A percentile compares a stretch with the other conserved stretches of the same genome.
Evolutionary conservation across 64 coral and sea anemone genomes (phyloP).

Genomic region (Porites lutea): DNA sequence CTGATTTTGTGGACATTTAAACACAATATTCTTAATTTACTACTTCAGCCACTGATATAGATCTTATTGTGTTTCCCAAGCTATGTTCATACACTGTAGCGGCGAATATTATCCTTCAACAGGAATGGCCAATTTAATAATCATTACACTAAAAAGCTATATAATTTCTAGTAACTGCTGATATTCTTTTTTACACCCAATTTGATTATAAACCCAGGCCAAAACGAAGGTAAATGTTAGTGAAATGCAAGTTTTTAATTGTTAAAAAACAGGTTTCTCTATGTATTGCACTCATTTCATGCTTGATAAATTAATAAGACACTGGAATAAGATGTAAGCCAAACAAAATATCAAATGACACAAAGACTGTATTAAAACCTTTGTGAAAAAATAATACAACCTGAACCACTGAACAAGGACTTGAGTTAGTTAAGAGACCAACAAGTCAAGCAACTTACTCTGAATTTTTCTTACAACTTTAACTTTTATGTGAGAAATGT

Average conservation of each 20-base stretch:
- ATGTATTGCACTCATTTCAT: neutral
- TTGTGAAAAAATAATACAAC: too few relatives aligned
- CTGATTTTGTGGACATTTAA: neutral
- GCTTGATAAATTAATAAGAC: neutral
- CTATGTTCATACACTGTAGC: neutral
- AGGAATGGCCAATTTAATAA: neutral
- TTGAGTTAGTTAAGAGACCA: neutral
- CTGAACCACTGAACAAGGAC: too few relatives aligned
- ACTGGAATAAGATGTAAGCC: neutral
- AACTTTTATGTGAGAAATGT: neutral
- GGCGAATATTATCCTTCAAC: neutral
- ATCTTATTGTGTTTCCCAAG: neutral
- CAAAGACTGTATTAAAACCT: too few relatives aligned
- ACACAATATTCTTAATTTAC: conserved; percentile 2
- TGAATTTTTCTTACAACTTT: neutral
- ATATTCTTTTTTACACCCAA: neutral
- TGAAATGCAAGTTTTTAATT: neutral
- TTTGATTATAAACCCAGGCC: conserved; percentile 1
- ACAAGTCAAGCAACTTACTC: neutral
- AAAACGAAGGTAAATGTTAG: neutral
- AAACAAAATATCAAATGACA: neutral
- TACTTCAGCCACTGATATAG: neutral
- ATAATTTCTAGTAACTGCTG: neutral
- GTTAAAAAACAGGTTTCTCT: neutral
- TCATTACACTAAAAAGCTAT: neutral